A percentile compares a stretch with the other conserved stretches of the same genome.
Conservation (phyloP, 2,113 vertebrate species). For the Pedetes capensis region DNA sequence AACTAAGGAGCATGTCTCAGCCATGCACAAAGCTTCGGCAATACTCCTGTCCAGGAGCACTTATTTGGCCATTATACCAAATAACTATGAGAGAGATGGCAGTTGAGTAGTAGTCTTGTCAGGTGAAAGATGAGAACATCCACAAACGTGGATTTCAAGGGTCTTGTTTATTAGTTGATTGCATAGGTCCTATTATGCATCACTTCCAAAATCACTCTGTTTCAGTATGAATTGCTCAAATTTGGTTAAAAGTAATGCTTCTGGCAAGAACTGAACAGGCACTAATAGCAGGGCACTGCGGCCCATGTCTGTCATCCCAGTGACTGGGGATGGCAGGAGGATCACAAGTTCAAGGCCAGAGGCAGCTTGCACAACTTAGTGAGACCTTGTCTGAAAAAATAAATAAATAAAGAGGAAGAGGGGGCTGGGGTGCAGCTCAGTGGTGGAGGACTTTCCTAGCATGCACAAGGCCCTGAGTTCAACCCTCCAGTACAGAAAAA, state of each 20-base stretch:
- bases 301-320: too few relatives aligned
- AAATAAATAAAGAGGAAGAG: too few relatives aligned
- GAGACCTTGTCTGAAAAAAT: too few relatives aligned
- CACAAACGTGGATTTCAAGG: neutral
- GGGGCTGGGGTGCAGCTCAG: too few relatives aligned
- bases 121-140: neutral
- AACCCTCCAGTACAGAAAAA: too few relatives aligned
- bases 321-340: too few relatives aligned
- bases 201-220: neutral
- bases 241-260: neutral
- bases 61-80: neutral
- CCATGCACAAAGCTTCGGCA: neutral
- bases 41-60: neutral
- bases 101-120: accelerated
- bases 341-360: too few relatives aligned
- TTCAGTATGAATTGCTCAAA: neutral
- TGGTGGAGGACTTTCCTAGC: too few relatives aligned
- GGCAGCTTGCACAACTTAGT: too few relatives aligned
- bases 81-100: accelerated
- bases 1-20: neutral
- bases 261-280: neutral
- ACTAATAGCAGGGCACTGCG: too few relatives aligned
- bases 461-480: too few relatives aligned
- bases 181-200: accelerated
- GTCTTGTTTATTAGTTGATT: neutral